Evolutionary conservation across 2,888 invertebrate species (phyloP).

Genomic region (Atrina japonica): DNA sequence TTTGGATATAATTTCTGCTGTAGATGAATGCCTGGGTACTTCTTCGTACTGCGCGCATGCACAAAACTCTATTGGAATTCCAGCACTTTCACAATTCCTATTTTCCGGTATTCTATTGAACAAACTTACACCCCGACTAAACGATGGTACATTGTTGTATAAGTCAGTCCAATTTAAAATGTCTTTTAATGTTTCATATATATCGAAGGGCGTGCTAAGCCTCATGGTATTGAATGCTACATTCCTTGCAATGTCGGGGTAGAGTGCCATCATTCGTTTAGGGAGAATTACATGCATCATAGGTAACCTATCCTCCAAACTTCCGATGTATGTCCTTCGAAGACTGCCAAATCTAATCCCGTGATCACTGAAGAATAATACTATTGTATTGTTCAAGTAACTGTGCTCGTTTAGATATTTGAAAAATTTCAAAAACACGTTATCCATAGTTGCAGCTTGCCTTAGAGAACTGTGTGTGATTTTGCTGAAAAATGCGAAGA

Average conservation of each 20-base stretch:
- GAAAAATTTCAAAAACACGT: slow-evolving; percentile 84
- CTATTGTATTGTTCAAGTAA: slow-evolving; percentile 62
- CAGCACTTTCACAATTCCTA: not conserved
- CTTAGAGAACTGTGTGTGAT: slow-evolving; percentile 92
- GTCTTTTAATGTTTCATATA: slow-evolving; percentile 86
- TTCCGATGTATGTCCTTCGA: slow-evolving; percentile 88
- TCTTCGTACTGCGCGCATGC: not conserved
- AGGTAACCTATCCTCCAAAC: slow-evolving; percentile 92
- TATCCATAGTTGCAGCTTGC: slow-evolving; percentile 88
- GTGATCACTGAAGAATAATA: slow-evolving; percentile 88
- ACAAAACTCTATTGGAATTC: slow-evolving; percentile 2
- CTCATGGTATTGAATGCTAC: slow-evolving; percentile 85
- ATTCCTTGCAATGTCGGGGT: slow-evolving; percentile 85
- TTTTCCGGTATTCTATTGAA: not conserved
- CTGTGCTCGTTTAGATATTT: slow-evolving; percentile 77
- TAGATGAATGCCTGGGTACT: no score
- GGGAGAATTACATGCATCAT: slow-evolving; percentile 89
- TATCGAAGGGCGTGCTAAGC: slow-evolving; percentile 90
- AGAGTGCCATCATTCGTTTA: slow-evolving; percentile 85
- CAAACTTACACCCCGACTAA: slow-evolving; percentile 1
- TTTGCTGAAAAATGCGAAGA: slow-evolving; percentile 91
- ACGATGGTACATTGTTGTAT: no score
- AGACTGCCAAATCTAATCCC: slow-evolving; percentile 93
- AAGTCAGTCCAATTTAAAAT: not conserved
- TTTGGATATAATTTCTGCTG: no score